Base-by-base conservation (phyloP, 2,113 vertebrate genomes). In the Myxocyprinus asiaticus region DNA sequence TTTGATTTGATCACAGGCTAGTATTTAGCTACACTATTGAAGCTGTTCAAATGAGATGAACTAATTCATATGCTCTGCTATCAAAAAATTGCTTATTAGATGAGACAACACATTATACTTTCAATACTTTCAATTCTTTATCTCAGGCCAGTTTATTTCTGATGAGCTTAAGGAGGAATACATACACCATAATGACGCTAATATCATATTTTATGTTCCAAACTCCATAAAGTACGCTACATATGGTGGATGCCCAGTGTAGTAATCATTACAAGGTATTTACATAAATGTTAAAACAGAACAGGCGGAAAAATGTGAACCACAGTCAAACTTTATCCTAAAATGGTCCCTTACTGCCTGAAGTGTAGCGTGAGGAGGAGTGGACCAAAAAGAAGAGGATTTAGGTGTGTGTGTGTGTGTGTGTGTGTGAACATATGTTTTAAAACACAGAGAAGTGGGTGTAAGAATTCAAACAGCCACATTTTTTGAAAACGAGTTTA, bases 271-370 rank as follows among this genome's bases (percentile, higher is more conserved):
- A 69, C 50, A 65, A 84, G 71, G 51, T 33, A 33, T 82, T 58
- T 84, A 86, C 59, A 82, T 78, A 14, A n/a, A 68, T 82, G 72
- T 80, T 65, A 76, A 72, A 87, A 77, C 77, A 67, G 64, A 84
- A 74, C 75, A 59, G 65, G 80, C 8, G 15, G 77, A 84, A 84
- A 82, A 76, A 78, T 66, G 69, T 85, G 81, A 78, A 82, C 82
- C 78, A 70, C 33, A 56, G 67, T 77, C 70, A 59, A 76, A 80
- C 80, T 47, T 81, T 84, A 81, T 88, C 82, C 84, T 81, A 76
- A 77, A 79, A 71, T 76, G 55, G 63, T 69, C 78, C 61, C 68
- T 63, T 81, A 85, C 78, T 80, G 63, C 78, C 71, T 81, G 76
- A 82, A 63, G 59, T 85, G 86, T 87, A 62, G 22, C 9, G 17